Base-by-base conservation (phyloP, 2,113 vertebrate genomes). In the Agapornis roseicollis region DNA sequence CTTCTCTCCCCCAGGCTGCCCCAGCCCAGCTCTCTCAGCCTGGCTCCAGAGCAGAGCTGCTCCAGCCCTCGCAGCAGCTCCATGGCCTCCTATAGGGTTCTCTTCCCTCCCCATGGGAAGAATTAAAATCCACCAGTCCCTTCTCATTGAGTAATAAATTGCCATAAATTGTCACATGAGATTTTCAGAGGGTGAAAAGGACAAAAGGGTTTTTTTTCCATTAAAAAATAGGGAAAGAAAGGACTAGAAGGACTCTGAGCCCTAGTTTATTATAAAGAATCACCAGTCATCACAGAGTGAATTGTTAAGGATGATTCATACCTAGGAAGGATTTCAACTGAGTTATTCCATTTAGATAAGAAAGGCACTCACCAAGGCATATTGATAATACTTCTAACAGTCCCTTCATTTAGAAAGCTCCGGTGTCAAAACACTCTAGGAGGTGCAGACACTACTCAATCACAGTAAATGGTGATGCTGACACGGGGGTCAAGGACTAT, bases 241-340 rank as follows among this genome's bases (percentile, higher is more conserved):
- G 61, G 55, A 61, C 55, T 84, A 68, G 42, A 82, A 95, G 50
- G 47, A 68, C 72, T 69, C 68, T 13, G 52, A 92, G 68, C n/a
- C 8, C 33, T 41, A 39, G 87, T 78, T 83, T 91, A 78, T 91
- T 47, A 58, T 80, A 52, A 96, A 93, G 80, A 80, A 93, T 77
- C 44, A 74, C 58, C 7, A 4, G 33, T 85, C 50, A 46, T 81
- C 63, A 66, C 72, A 86, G 72, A 69, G 77, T 29, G 73, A 94
- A 74, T 80, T 96, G 80, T 76, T 90, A 84, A 87, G 69, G n/a
- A 65, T 92, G 73, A 96, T 90, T 94, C 88, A 95, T 71, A 81
- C 52, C 64, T n/a, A 81, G 83, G 73, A 81, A 91, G 69, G 65
- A 56, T 93, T 85, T 95, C 82, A 88, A 4, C 8, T 0, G 35